phyloP scores from a whole-genome alignment of 2,797 vertebrate species.

The Falco biarmicus region DNA sequence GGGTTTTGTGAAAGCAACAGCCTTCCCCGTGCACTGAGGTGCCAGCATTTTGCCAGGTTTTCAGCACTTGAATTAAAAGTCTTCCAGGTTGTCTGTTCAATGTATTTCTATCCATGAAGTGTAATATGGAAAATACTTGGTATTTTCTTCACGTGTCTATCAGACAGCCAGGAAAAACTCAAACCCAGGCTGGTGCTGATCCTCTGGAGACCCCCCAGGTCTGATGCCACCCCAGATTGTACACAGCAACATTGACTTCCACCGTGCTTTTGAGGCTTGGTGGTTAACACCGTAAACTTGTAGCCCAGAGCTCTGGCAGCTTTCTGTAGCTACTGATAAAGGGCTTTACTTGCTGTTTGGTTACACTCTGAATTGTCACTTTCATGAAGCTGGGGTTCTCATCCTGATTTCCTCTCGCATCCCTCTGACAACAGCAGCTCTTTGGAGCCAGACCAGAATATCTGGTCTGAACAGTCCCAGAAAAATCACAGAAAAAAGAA shows the following conservation, averaged over 20 bases:
- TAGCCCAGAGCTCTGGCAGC: neutral
- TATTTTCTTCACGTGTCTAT: neutral
- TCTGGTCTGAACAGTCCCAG: neutral
- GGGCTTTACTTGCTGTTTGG: neutral
- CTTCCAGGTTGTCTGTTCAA: neutral
- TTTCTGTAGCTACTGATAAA: neutral
- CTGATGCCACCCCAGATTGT: neutral
- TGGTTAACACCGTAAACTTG: neutral
- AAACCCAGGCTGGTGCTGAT: neutral
- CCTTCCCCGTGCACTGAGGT: fast-evolving
- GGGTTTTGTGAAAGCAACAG: neutral
- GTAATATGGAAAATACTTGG: neutral
- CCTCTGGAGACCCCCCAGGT: neutral
- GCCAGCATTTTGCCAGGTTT: neutral
- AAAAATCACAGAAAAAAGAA: neutral
- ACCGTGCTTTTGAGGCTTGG: neutral
- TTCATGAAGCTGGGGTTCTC: neutral
- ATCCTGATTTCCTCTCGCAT: neutral
- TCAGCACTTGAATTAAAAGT: neutral
- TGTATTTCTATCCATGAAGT: neutral
- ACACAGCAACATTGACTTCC: neutral
- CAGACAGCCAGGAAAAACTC: neutral
- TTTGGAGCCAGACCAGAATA: neutral
- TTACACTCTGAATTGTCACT: neutral
- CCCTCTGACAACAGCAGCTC: neutral